phyloP scores from a whole-genome alignment of 2,113 vertebrate genomes.

The Podilymbus podiceps region DNA sequence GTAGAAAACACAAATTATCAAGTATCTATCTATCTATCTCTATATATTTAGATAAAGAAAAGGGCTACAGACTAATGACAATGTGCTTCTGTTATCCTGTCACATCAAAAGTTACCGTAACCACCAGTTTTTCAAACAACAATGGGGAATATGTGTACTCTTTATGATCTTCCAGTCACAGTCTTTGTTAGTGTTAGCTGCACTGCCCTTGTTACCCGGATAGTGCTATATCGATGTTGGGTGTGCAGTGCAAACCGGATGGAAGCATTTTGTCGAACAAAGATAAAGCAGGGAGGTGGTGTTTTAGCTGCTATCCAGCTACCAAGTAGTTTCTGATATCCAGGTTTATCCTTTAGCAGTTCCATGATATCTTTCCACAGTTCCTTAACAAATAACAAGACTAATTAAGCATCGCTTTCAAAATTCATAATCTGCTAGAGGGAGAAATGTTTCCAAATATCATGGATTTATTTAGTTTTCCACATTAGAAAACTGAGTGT shows the following conservation, averaged over 20 bases:
- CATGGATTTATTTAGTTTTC: neutral
- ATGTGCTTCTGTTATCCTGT: neutral
- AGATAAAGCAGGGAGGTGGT: constrained; percentile 12
- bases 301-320: constrained; percentile 35
- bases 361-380: neutral
- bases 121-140: neutral
- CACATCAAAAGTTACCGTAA: neutral
- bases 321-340: constrained; percentile 9
- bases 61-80: neutral
- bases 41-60: neutral
- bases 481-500: neutral
- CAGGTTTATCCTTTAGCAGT: constrained; percentile 49
- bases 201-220: neutral
- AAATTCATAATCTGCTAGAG: constrained; percentile 9
- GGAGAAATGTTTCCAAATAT: neutral
- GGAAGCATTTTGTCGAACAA: constrained; percentile 4
- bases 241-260: neutral
- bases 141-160: neutral
- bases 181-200: neutral
- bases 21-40: neutral
- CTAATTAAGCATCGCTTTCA: constrained; percentile 56
- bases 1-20: neutral
- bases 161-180: neutral
- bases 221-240: neutral
- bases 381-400: constrained; percentile 49